Percentiles rank a stretch among this genome's conserved stretches.
phyloP scores from a whole-genome alignment of 2,888 invertebrate species.

The Drosophila koepferae region DNA sequence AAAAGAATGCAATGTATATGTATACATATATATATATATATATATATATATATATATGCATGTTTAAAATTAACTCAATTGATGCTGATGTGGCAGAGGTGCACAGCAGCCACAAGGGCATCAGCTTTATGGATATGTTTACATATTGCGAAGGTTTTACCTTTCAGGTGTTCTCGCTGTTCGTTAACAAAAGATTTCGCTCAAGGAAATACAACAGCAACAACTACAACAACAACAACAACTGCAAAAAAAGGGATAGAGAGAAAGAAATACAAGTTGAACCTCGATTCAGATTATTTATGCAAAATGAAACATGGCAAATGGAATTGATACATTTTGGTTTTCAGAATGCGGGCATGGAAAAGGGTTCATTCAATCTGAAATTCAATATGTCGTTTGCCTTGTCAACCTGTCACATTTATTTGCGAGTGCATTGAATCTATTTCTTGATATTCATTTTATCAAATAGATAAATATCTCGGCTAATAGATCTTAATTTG shows the following conservation, averaged over 20 bases:
- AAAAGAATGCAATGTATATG: slow-evolving; percentile 16
- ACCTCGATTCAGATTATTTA: slow-evolving; percentile 35
- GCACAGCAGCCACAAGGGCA: slow-evolving; percentile 12
- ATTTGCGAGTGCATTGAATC: background rate
- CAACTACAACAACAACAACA: background rate
- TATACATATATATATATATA: slow-evolving; percentile 8
- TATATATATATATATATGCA: slow-evolving; percentile 1
- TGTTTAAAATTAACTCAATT: slow-evolving; percentile 41
- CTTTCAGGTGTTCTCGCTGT: slow-evolving; percentile 3
- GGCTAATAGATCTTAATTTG: background rate
- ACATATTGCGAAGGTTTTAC: slow-evolving; percentile 19
- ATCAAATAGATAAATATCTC: background rate
- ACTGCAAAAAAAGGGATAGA: background rate
- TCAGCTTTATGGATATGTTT: slow-evolving; percentile 19
- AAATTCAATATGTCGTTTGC: background rate
- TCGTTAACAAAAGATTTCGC: slow-evolving; percentile 20
- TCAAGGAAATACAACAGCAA: slow-evolving; percentile 13
- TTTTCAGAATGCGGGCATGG: background rate
- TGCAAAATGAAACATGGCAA: slow-evolving; percentile 14
- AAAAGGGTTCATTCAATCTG: background rate
- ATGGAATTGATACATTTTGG: slow-evolving; percentile 16
- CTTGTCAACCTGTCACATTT: slow-evolving; percentile 1
- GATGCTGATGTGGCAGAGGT: slow-evolving; percentile 17
- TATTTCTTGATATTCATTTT: background rate
- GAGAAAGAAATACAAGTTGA: slow-evolving; percentile 4